Percentiles rank a stretch among this genome's conserved stretches.
Evolutionary conservation across 2,888 invertebrate species (phyloP).

Genomic region (Galerucella nymphaeae): DNA sequence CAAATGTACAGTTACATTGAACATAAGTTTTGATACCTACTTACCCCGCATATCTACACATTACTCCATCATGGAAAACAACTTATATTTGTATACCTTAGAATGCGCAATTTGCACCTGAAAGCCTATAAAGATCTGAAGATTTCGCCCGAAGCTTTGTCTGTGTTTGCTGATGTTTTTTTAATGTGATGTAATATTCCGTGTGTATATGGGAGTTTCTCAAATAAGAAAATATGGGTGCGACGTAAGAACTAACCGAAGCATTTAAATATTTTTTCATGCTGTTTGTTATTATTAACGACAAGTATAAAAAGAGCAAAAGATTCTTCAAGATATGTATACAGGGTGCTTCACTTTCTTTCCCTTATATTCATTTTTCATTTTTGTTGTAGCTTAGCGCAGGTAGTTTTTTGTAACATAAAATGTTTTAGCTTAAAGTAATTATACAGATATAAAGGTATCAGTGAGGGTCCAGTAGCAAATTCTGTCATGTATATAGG

Average conservation of each 20-base stretch:
- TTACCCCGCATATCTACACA: neutral
- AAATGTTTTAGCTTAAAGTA: no score
- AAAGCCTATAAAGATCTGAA: conserved; percentile 23
- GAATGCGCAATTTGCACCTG: conserved; percentile 19
- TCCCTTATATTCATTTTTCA: no score
- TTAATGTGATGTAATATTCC: conserved; percentile 20
- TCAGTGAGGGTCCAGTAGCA: no score
- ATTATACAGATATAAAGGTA: no score
- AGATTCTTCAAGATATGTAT: no score
- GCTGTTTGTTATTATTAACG: neutral
- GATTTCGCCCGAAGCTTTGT: conserved; percentile 13
- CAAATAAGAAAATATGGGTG: conserved; percentile 12
- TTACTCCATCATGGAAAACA: conserved; percentile 18
- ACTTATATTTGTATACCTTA: conserved; percentile 19
- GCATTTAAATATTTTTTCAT: conserved; percentile 4
- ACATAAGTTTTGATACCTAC: conserved; percentile 19
- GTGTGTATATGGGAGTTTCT: conserved; percentile 6
- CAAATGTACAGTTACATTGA: conserved; percentile 53
- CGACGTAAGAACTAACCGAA: neutral
- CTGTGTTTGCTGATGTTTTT: conserved; percentile 22
- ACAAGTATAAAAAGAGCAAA: neutral
- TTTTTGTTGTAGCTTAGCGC: no score
- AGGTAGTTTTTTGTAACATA: no score
- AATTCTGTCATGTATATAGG: no score
- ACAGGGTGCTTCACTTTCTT: no score